These are phyloP conservation scores for Clarias laeviceps DNA, from an alignment of 2,797 vertebrate genomes.

Conservation along the genomic window DNA sequence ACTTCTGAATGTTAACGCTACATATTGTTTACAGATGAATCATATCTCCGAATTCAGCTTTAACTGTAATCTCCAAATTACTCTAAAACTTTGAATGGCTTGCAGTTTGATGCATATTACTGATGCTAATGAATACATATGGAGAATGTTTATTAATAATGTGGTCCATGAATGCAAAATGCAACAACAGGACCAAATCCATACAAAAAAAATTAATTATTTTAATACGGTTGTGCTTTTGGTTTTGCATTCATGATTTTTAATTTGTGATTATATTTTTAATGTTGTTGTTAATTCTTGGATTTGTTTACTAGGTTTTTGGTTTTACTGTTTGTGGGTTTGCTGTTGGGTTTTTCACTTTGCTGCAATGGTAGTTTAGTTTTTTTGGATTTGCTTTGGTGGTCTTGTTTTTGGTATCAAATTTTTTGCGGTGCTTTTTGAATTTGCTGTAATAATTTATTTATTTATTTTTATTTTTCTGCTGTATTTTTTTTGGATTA, in stretches of 20 bases:
- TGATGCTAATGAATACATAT: no score
- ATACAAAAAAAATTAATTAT: no score
- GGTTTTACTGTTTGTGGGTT: background rate
- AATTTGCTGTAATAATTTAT: background rate
- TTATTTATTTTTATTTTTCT: background rate
- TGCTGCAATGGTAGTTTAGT: background rate
- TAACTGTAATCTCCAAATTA: no score
- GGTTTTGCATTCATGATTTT: background rate
- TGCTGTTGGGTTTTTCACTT: background rate
- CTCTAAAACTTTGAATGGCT: no score
- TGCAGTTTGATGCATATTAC: no score
- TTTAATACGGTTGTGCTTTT: background rate
- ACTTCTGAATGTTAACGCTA: no score
- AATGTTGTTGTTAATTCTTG: background rate
- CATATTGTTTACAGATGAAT: no score
- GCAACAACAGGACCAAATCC: no score
- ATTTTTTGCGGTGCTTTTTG: background rate
- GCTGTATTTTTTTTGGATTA: background rate
- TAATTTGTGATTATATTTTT: background rate
- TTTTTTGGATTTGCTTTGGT: background rate
- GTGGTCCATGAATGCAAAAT: no score
- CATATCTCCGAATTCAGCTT: no score
- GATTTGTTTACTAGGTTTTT: background rate
- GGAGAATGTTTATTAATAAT: no score
- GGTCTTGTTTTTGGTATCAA: no score